phyloP scores from a whole-genome alignment of 2,797 vertebrate genomes.

The Rhabdomys pumilio region DNA sequence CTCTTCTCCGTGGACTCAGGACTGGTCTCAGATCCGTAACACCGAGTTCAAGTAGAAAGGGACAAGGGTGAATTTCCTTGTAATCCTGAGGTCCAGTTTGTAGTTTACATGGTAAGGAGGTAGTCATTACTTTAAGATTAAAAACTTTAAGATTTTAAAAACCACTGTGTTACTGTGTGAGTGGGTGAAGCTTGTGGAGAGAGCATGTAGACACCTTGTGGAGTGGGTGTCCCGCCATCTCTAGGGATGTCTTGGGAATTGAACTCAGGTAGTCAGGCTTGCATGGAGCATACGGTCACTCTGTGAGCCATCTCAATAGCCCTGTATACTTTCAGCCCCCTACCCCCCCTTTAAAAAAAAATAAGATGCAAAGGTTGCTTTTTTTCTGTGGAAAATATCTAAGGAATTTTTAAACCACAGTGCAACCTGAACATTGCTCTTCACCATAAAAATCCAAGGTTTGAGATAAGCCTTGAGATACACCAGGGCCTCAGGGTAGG shows the following conservation, averaged over 20 bases:
- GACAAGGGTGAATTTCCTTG: background rate
- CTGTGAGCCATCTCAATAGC: background rate
- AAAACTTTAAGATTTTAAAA: background rate
- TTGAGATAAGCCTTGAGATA: background rate
- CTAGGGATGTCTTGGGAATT: background rate
- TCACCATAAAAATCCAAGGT: background rate
- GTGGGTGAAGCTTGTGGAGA: background rate
- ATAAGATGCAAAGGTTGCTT: background rate
- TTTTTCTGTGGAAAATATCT: background rate
- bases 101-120: background rate
- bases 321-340: background rate
- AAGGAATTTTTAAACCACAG: background rate
- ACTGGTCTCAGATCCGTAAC: background rate
- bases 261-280: background rate
- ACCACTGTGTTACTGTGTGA: background rate
- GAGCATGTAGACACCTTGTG: too few relatives aligned
- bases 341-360: background rate
- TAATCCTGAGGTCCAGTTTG: background rate
- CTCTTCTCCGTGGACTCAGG: background rate
- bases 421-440: background rate
- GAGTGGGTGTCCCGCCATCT: background rate
- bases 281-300: background rate
- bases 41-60: background rate
- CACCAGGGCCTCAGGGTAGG: rapidly evolving
- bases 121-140: background rate